A percentile compares a stretch with the other conserved stretches of the same genome.
These are phyloP conservation scores for Cathartes aura DNA, from an alignment of 2,113 vertebrate species.

Conservation along the genomic window DNA sequence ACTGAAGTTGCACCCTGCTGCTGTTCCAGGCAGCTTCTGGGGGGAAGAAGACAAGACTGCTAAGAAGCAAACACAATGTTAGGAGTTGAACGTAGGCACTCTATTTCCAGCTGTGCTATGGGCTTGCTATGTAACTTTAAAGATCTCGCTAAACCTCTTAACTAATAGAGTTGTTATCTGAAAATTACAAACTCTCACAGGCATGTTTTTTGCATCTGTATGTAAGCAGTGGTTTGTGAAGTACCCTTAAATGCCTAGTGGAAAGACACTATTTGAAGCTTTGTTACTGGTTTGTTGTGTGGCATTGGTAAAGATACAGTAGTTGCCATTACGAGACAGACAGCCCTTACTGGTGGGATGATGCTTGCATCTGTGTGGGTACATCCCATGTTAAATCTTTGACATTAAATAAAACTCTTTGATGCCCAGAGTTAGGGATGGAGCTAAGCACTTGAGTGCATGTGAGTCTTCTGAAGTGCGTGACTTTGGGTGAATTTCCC, in stretches of 20 bases:
- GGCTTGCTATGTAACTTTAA: not conserved
- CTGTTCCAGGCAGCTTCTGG: not conserved
- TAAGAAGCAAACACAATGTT: not conserved
- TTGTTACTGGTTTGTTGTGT: not conserved
- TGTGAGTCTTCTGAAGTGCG: fast-evolving
- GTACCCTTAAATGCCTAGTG: not conserved
- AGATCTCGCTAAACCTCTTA: not conserved
- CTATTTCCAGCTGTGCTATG: not conserved
- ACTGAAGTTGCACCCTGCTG: not conserved
- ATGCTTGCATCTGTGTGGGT: not conserved
- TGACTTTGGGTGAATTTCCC: not conserved
- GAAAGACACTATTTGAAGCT: not conserved
- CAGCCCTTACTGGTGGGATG: not conserved
- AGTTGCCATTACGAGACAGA: not conserved
- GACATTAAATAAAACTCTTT: not conserved
- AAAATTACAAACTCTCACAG: not conserved
- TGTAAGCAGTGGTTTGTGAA: not conserved
- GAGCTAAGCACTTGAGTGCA: not conserved
- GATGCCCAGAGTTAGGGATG: not conserved
- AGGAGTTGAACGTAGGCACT: not conserved
- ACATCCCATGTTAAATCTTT: not conserved
- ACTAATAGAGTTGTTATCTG: not conserved
- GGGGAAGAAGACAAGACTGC: not conserved
- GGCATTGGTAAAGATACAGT: not conserved
- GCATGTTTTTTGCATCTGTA: not conserved